A percentile compares a stretch with the other conserved stretches of the same genome.
Evolutionary conservation across 2,797 vertebrate species (phyloP).

Genomic region (Parauchenoglanis punctatus): DNA sequence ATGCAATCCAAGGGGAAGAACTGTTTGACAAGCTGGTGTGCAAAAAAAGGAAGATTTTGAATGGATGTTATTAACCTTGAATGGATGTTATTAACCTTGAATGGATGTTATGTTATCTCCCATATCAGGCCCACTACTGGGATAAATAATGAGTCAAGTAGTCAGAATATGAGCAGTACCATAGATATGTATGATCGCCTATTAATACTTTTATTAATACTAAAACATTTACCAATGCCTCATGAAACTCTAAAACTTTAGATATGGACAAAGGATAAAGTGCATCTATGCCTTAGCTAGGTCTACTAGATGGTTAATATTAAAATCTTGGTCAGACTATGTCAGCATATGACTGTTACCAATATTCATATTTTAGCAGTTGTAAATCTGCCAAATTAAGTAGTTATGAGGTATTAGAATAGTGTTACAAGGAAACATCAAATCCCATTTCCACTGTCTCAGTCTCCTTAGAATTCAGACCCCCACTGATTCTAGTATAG

Average conservation of each 20-base stretch:
- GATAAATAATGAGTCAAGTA: not conserved
- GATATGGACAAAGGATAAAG: not conserved
- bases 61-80: slow-evolving; percentile 12
- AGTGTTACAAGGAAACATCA: slow-evolving; percentile 31
- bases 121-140: not conserved
- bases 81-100: slow-evolving; percentile 15
- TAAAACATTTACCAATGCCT: not conserved
- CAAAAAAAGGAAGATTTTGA: slow-evolving; percentile 22
- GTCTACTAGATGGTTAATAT: not conserved
- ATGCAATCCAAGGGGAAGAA: slow-evolving; percentile 63
- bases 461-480: slow-evolving; percentile 53
- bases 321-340: not conserved
- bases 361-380: not conserved
- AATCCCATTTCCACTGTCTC: slow-evolving; percentile 35
- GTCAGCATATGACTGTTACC: not conserved
- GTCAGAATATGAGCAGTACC: not conserved
- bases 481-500: slow-evolving; percentile 68
- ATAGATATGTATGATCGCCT: not conserved
- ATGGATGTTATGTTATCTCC: slow-evolving; percentile 4
- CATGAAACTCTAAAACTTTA: not conserved
- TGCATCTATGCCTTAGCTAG: not conserved
- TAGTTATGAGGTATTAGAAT: not conserved
- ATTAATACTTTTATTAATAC: not conserved
- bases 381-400: not conserved
- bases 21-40: slow-evolving; percentile 39